phyloP scores from a whole-genome alignment of 2,113 vertebrate genomes.

The Amblyornis subalaris region DNA sequence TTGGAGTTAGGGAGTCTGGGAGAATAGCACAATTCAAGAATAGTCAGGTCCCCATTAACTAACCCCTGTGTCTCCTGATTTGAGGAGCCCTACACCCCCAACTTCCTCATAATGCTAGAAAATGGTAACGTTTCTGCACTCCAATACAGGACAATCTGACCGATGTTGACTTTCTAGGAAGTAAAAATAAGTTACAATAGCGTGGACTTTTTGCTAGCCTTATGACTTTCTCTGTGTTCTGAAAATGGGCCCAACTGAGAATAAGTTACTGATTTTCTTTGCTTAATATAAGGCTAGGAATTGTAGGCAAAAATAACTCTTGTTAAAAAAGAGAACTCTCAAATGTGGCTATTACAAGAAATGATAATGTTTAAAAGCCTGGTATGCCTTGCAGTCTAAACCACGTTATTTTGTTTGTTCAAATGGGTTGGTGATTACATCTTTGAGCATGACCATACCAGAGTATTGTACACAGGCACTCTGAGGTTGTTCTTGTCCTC shows the following conservation, averaged over 20 bases:
- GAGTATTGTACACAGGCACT: background rate
- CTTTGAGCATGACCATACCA: background rate
- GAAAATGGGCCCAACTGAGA: background rate
- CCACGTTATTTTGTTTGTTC: background rate
- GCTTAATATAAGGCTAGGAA: background rate
- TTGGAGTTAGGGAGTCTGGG: background rate
- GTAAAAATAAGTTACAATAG: background rate
- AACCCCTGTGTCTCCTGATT: background rate
- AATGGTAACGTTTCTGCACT: background rate
- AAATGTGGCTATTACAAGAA: background rate
- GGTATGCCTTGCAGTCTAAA: background rate
- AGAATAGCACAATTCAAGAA: background rate
- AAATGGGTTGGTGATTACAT: background rate
- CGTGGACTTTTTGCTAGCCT: fast-evolving
- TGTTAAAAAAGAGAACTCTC: background rate
- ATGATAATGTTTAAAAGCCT: background rate
- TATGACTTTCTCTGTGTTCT: background rate
- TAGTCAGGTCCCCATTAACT: background rate
- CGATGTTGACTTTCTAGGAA: background rate
- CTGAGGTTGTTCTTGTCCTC: background rate
- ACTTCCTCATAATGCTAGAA: background rate
- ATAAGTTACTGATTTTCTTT: background rate
- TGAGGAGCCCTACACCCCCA: background rate
- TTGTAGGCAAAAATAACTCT: background rate
- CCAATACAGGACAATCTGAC: background rate